Evolutionary conservation across 2,797 vertebrate genomes (phyloP).

Genomic region (Ctenosaura bakeri): DNA sequence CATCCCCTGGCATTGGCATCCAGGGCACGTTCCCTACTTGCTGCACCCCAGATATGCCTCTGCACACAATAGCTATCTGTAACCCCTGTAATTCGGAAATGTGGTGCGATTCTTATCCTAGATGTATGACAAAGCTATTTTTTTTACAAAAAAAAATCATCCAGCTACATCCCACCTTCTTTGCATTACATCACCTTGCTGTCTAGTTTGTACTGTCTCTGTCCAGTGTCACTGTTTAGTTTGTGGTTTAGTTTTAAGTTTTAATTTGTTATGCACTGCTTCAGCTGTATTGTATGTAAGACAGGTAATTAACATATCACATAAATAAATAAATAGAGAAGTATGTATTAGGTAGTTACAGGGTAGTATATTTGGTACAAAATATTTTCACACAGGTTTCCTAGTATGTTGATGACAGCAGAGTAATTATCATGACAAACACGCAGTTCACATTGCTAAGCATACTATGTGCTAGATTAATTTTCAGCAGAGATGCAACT

Average conservation of each 20-base stretch:
- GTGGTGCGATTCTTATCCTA: too few relatives aligned
- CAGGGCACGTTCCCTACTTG: too few relatives aligned
- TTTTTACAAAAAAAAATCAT: too few relatives aligned
- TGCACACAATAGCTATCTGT: too few relatives aligned
- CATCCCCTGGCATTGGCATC: too few relatives aligned
- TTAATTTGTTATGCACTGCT: neutral
- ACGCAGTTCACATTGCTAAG: neutral
- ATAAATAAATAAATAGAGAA: neutral
- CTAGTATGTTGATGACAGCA: neutral
- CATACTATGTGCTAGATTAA: neutral
- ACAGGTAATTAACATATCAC: neutral
- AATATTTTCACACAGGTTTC: conserved; percentile 10
- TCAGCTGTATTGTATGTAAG: neutral
- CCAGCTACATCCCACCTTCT: too few relatives aligned
- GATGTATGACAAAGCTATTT: too few relatives aligned
- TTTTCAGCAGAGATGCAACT: neutral
- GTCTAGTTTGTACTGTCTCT: neutral
- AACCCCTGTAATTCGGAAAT: too few relatives aligned
- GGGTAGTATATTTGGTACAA: neutral
- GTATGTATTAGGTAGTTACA: neutral
- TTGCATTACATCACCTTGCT: neutral
- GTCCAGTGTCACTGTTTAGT: neutral
- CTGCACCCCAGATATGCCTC: too few relatives aligned
- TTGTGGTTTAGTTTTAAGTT: neutral
- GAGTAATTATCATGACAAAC: neutral